Percentiles rank a stretch among this genome's conserved stretches.
These are phyloP conservation scores for Thamnophis elegans DNA, from an alignment of 2,797 vertebrate genomes.

Conservation along the genomic window DNA sequence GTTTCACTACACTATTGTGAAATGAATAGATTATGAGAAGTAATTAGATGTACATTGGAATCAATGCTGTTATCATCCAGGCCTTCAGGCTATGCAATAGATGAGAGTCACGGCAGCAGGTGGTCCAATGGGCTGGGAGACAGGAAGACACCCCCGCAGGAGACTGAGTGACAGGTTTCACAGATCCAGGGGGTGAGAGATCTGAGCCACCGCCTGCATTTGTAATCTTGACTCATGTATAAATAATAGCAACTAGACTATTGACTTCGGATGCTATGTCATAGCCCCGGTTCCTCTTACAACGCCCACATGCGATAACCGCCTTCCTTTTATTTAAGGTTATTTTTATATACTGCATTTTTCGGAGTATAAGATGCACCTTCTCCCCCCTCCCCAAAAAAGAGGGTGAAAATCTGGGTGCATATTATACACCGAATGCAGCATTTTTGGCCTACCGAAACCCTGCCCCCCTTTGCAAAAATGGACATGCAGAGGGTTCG, in stretches of 20 bases:
- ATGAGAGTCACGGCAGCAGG: slow-evolving; percentile 86
- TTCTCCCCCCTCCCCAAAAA: no score
- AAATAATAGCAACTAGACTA: slow-evolving; percentile 84
- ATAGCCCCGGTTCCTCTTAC: slow-evolving; percentile 70
- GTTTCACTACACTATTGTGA: slow-evolving; percentile 94
- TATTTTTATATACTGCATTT: slow-evolving; percentile 41
- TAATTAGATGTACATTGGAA: slow-evolving; percentile 99
- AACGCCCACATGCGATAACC: slow-evolving; percentile 49
- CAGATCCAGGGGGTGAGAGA: slow-evolving; percentile 85
- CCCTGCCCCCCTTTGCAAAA: no score
- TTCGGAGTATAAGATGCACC: no score
- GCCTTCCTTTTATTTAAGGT: slow-evolving; percentile 51
- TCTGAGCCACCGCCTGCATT: slow-evolving; percentile 85
- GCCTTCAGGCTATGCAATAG: slow-evolving; percentile 88
- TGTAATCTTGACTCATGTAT: slow-evolving; percentile 87
- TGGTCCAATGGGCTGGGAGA: slow-evolving; percentile 82
- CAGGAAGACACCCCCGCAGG: slow-evolving; percentile 84
- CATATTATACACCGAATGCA: no score
- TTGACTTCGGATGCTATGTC: slow-evolving; percentile 83
- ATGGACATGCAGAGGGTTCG: no score
- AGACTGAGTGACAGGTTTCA: slow-evolving; percentile 86
- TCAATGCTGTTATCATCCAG: slow-evolving; percentile 98
- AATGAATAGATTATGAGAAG: slow-evolving; percentile 99
- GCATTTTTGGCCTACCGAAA: no score
- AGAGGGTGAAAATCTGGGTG: no score